These are phyloP conservation scores for Sylvietta virens DNA, from an alignment of 2,113 vertebrate species.

Conservation along the genomic window DNA sequence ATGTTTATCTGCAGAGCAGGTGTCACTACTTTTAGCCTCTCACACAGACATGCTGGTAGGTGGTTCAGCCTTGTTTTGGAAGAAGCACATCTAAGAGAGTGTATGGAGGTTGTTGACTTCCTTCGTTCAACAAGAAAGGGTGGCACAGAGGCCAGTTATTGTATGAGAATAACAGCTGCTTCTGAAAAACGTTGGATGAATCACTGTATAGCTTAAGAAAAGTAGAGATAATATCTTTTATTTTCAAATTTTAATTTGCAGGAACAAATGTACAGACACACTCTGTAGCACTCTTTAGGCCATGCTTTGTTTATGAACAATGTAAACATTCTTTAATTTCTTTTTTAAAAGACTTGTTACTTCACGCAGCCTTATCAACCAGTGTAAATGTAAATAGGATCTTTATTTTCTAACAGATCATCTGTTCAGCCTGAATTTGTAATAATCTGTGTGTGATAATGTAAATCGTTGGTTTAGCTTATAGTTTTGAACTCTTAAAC, in stretches of 20 bases:
- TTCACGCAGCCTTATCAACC: background rate
- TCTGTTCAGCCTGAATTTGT: conserved; percentile 1
- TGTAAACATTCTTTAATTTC: background rate
- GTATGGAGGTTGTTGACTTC: background rate
- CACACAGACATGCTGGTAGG: background rate
- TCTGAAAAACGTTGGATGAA: conserved; percentile 16
- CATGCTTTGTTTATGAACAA: background rate
- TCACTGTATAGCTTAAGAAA: background rate
- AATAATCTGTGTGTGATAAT: background rate
- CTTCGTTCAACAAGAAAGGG: background rate
- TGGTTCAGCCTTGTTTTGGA: background rate
- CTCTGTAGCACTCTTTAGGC: background rate
- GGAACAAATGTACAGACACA: background rate
- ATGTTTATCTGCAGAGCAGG: background rate
- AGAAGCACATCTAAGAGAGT: background rate
- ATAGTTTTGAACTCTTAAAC: background rate
- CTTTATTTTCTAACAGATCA: conserved; percentile 13
- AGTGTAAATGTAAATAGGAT: background rate
- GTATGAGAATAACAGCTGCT: background rate
- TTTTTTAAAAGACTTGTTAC: background rate
- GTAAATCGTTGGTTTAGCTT: background rate
- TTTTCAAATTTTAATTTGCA: background rate
- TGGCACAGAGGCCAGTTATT: background rate
- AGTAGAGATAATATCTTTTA: background rate
- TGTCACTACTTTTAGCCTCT: background rate